Conservation (phyloP, 2,888 invertebrate genomes). For the Alentia gelatinosa region DNA sequence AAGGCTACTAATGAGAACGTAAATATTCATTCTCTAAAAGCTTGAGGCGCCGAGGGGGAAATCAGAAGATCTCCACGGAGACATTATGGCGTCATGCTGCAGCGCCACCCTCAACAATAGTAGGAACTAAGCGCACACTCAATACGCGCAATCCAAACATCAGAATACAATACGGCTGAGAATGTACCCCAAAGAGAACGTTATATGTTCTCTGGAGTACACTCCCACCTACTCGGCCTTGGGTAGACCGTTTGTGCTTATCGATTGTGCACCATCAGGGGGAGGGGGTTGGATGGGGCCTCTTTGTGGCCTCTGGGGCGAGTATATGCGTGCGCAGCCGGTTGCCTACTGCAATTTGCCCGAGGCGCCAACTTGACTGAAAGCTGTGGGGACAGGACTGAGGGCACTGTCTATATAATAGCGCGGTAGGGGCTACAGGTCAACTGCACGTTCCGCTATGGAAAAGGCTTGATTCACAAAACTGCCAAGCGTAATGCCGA, state of each 20-base stretch:
- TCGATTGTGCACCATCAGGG: not conserved
- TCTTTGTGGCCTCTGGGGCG: not conserved
- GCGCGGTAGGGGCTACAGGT: not conserved
- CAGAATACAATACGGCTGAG: not conserved
- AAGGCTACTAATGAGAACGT: not conserved
- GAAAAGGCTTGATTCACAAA: not conserved
- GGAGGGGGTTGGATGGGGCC: no score
- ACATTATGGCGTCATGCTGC: not conserved
- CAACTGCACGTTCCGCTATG: not conserved
- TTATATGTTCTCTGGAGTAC: not conserved
- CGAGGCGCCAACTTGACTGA: not conserved
- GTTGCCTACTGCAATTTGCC: not conserved
- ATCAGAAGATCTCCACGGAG: not conserved
- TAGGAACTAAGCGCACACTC: not conserved
- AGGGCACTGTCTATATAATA: not conserved
- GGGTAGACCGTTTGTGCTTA: not conserved
- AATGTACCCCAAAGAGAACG: not conserved
- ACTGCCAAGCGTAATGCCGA: not conserved
- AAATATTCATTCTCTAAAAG: constrained; percentile 1
- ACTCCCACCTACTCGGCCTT: not conserved
- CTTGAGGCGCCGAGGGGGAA: not conserved
- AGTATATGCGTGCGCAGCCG: not conserved
- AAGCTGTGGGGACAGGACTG: not conserved
- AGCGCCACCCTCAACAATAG: not conserved
- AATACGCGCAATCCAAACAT: no score